Base-by-base conservation (phyloP, 2,888 invertebrate genomes). In the Mythimna impura region DNA sequence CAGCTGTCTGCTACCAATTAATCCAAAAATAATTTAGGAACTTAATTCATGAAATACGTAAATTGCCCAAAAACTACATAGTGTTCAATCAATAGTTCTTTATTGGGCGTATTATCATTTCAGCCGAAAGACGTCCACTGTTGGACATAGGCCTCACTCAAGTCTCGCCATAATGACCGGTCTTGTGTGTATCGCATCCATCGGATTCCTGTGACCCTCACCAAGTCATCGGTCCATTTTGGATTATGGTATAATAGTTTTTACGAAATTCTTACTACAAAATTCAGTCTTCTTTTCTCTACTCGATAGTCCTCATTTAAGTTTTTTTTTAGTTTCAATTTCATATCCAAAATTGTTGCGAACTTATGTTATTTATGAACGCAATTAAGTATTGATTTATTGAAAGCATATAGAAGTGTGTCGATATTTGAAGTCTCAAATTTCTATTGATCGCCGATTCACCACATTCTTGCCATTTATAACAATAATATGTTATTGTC, bases 391-490 rank as follows among this genome's bases (percentile, higher is more conserved):
- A 50, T 58, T 71, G 47, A 71, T n/a, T 47, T 25, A 50, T 71
- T 52, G 14, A 40, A 50, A 60, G 20, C n/a, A n/a, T 47, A 69
- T 66, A 25, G 43, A 58, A 58, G 40, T 58, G 25, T 14, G 12
- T 67, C 63, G 43, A 78, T 80, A 76, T 22, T 36, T 40, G 22
- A 5, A 60, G 47, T 77, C 66, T 77, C 80, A 55, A 20, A n/a
- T 77, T 74, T 67, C 63, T 77, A 80, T 78, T 74, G 77, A 80
- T 78, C 25, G 77, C 77, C 34, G 67, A 60, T 34, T 80, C 66
- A 64, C 55, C 77, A 55, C 40, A 80, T 74, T 75, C 66, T 57
- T 58, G 22, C 12, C 8, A 57, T 22, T 36, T 20, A 30, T 36
- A 47, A 36, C 73, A 80, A 73, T 30, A 66, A 63, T 47, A 67